Evolutionary conservation across 2,113 vertebrate genomes (phyloP), one percentile per base, ranked within the genome.

Genomic region (Pleuronectes platessa): DNA sequence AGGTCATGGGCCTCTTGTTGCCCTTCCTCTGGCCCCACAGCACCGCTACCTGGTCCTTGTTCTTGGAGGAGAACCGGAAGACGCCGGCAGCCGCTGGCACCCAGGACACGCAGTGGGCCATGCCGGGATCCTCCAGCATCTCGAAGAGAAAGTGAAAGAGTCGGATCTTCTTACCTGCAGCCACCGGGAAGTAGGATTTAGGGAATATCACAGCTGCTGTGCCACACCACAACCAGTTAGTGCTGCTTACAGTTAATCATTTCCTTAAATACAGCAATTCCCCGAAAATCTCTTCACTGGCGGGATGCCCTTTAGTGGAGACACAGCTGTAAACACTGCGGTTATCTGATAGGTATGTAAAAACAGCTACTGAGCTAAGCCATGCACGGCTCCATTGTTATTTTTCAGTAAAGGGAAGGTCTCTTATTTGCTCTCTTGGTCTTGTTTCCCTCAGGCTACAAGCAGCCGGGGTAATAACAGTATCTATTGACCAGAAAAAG

Each of bases 101-200:
- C 94, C 95, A 95, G 75, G 90, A 93, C 31, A 95, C 78, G 18
- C 93, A 95, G 79, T 94, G 92, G 12, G 92, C 87, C 94, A 95
- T 95, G 61, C 61, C 79, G 1, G 94, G 94, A 71, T 95, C 92
- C 82, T 95, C 90, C 74, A 95, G 65, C 93, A 95, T 93, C 88
- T 95, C 95, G 65, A 94, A 95, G 63, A 95, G 78, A 68, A 95
- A 95, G 89, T 94, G 94, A 79, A 93, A 95, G 45, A 95, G 93
- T 14, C 94, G 90, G 31, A 94, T 77, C 81, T 92, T 95, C 78
- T 86, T 92, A 15, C 93, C 94, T 95, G 93, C 59, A 79, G 76
- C 35, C 31, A 58, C 18, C 21, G 15, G 61, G 53, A 26, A 65
- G 1, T 66, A 24, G 49, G n/a, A 27, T 26, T 65, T 26, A 49